phyloP scores from a whole-genome alignment of 2,888 invertebrate genomes.

The Margaritifera margaritifera region DNA sequence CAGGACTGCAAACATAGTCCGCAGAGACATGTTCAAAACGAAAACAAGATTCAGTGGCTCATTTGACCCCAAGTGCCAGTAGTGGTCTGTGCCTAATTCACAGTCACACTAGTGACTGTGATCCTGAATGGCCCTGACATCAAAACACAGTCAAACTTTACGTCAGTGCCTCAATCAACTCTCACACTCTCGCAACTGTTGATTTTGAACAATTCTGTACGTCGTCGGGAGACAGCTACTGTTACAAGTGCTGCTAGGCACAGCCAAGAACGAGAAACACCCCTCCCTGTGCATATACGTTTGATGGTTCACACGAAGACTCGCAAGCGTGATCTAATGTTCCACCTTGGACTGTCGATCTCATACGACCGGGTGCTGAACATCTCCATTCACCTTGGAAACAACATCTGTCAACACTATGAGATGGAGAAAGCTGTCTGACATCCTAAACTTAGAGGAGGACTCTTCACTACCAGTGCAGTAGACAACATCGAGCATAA shows the following conservation, averaged over 20 bases:
- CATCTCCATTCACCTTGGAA: constrained; percentile 20
- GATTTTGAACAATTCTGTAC: constrained; percentile 12
- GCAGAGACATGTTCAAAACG: constrained; percentile 6
- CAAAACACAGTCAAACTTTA: constrained; percentile 1
- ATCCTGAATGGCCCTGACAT: constrained; percentile 21
- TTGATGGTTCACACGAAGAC: constrained; percentile 27
- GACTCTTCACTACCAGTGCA: constrained; percentile 30
- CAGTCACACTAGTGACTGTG: constrained; percentile 18
- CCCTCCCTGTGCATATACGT: constrained; percentile 28
- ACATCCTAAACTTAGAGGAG: constrained; percentile 17
- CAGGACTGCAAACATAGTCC: constrained; percentile 13
- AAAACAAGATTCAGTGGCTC: constrained; percentile 3
- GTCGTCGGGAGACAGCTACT: constrained; percentile 7
- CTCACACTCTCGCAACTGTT: constrained; percentile 22
- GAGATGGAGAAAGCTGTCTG: constrained; percentile 24
- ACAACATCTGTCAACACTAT: constrained; percentile 16
- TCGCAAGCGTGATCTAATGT: constrained; percentile 23
- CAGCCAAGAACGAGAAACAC: constrained; percentile 16
- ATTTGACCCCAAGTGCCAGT: constrained; percentile 12
- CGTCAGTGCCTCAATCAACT: constrained; percentile 9
- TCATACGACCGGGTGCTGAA: constrained; percentile 31
- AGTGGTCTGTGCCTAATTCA: constrained; percentile 17
- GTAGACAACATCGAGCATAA: constrained; percentile 43
- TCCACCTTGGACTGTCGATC: constrained; percentile 28
- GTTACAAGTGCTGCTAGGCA: constrained; percentile 1